Percentiles rank a stretch among this genome's conserved stretches.
Evolutionary conservation across 2,888 invertebrate species (phyloP).

Genomic region (Epinotia bilunana): DNA sequence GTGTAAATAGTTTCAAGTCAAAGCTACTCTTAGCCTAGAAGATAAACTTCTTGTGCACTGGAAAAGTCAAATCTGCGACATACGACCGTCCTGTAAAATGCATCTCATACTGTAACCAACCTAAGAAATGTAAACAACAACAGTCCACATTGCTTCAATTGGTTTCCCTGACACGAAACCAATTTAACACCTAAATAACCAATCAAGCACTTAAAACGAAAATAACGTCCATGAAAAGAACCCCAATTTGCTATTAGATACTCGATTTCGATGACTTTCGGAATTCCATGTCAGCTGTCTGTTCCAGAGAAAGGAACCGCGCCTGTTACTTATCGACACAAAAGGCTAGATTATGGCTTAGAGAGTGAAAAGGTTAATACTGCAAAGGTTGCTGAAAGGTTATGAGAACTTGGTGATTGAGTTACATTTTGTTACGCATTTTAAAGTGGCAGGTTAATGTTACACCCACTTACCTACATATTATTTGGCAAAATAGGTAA

Average conservation of each 20-base stretch:
- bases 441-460: neutral
- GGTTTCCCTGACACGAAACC: neutral
- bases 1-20: neutral
- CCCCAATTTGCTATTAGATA: slow-evolving; percentile 33
- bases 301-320: slow-evolving; percentile 34
- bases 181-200: slow-evolving; percentile 17
- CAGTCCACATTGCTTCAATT: neutral
- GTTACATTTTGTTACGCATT: neutral
- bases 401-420: slow-evolving; percentile 14
- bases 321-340: slow-evolving; percentile 33
- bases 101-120: neutral
- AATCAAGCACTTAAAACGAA: slow-evolving; percentile 21
- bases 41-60: neutral
- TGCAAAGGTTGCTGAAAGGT: slow-evolving; percentile 41
- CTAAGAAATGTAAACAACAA: neutral
- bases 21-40: neutral
- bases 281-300: slow-evolving; percentile 32
- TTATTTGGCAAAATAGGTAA: too few relatives aligned
- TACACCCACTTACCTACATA: neutral
- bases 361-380: slow-evolving; percentile 41
- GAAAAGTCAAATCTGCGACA: neutral
- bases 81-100: neutral
- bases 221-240: slow-evolving; percentile 24
- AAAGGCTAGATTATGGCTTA: slow-evolving; percentile 31
- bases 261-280: slow-evolving; percentile 42